Conservation (phyloP, 2,113 vertebrate species). For the Eira barbara region DNA sequence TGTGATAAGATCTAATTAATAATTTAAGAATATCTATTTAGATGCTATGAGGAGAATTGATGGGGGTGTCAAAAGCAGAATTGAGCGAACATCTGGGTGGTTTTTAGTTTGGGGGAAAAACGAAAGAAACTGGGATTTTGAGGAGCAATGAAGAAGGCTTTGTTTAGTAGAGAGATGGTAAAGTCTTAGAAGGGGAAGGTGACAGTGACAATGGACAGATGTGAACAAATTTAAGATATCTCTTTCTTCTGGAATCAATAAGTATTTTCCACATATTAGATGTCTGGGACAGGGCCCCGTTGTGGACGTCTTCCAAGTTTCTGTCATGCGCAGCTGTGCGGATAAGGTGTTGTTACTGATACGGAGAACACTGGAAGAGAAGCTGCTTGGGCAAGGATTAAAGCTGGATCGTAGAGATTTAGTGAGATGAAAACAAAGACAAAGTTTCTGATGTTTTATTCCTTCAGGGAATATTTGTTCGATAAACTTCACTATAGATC, state of each 20-base stretch:
- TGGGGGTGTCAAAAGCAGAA: not conserved
- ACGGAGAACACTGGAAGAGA: not conserved
- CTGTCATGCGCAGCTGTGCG: not conserved
- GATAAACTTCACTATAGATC: not conserved
- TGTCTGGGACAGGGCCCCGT: not conserved
- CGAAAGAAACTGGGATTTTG: not conserved
- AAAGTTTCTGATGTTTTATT: not conserved
- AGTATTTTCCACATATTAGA: not conserved
- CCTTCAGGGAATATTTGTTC: not conserved
- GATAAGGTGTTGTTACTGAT: not conserved
- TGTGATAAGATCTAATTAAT: not conserved
- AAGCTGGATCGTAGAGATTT: not conserved
- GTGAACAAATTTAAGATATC: not conserved
- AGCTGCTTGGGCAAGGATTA: not conserved
- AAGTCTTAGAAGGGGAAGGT: not conserved
- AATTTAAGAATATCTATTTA: not conserved
- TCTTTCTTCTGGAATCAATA: not conserved
- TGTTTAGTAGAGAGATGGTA: not conserved
- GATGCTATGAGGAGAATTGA: not conserved
- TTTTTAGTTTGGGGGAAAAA: not conserved
- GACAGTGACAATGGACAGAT: not conserved
- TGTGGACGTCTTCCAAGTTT: not conserved
- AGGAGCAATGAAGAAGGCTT: not conserved
- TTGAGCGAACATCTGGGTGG: not conserved
- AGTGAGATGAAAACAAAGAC: not conserved